Percentiles rank a stretch among this genome's conserved stretches.
Conservation (phyloP, 2,888 invertebrate species). For the Anoplius nigerrimus region DNA sequence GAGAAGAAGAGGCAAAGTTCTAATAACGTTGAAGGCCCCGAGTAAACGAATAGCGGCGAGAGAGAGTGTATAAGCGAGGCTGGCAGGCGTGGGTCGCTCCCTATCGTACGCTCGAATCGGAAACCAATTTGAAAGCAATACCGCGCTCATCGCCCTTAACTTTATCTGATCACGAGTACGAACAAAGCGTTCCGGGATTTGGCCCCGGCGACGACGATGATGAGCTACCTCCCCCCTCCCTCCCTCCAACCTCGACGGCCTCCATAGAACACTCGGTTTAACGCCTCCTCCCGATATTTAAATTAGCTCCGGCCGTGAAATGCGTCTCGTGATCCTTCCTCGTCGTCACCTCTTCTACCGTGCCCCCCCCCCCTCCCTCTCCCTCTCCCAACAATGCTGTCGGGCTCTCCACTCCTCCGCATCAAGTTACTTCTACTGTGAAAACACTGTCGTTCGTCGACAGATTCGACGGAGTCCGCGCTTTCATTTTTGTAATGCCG, state of each 20-base stretch:
- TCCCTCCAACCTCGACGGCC: neutral
- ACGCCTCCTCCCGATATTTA: conserved; percentile 51
- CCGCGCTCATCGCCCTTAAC: conserved; percentile 64
- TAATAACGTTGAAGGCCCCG: conserved; percentile 51
- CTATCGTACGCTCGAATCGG: conserved; percentile 70
- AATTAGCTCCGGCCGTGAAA: conserved; percentile 30
- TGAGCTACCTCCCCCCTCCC: conserved; percentile 40
- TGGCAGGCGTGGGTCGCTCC: conserved; percentile 41
- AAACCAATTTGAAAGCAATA: conserved; percentile 74
- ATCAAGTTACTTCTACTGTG: too few relatives aligned
- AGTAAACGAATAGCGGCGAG: conserved; percentile 48
- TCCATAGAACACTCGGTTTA: conserved; percentile 51
- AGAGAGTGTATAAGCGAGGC: conserved; percentile 27
- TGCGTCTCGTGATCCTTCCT: too few relatives aligned
- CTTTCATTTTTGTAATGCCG: too few relatives aligned
- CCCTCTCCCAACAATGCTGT: too few relatives aligned
- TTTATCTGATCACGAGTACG: conserved; percentile 64
- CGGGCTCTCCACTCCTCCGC: too few relatives aligned
- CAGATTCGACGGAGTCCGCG: too few relatives aligned
- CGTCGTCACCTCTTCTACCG: too few relatives aligned
- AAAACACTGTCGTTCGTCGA: too few relatives aligned
- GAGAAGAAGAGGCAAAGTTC: conserved; percentile 32
- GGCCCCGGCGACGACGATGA: conserved; percentile 34
- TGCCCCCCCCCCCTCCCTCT: too few relatives aligned
- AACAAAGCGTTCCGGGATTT: conserved; percentile 61